Evolutionary conservation across 2,888 invertebrate genomes (phyloP).

Genomic region (Pelosia muscerda): DNA sequence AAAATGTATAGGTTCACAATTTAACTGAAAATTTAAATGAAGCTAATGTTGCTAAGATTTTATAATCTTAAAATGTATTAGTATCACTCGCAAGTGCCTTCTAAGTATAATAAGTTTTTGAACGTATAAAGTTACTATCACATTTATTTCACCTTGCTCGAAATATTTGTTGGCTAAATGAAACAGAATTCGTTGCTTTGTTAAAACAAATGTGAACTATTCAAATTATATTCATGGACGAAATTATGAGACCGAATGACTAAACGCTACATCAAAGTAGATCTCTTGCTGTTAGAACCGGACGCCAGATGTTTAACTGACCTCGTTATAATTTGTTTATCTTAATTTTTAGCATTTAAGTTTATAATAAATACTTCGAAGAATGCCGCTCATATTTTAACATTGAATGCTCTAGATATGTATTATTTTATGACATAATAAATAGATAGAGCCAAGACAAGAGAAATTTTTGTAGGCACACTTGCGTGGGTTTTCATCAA

Average conservation of each 20-base stretch:
- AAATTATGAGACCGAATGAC: slow-evolving; percentile 3
- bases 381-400: slow-evolving; percentile 9
- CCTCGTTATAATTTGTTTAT: slow-evolving; percentile 43
- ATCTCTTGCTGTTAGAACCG: slow-evolving; percentile 17
- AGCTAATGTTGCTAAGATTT: neutral
- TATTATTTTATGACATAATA: neutral
- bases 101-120: neutral
- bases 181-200: neutral
- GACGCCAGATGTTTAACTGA: slow-evolving; percentile 45
- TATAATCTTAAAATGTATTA: neutral
- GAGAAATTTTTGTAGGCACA: neutral
- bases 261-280: slow-evolving; percentile 16
- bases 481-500: too few relatives aligned
- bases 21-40: neutral
- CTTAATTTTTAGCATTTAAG: slow-evolving; percentile 31
- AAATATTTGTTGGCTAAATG: neutral
- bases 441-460: neutral
- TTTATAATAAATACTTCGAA: slow-evolving; percentile 28
- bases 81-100: neutral
- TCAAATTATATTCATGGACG: neutral
- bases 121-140: neutral
- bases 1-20: neutral
- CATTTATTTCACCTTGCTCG: neutral
- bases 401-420: neutral
- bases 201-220: neutral